phyloP scores from a whole-genome alignment of 2,888 invertebrate species.

The Isotomurus palustris region DNA sequence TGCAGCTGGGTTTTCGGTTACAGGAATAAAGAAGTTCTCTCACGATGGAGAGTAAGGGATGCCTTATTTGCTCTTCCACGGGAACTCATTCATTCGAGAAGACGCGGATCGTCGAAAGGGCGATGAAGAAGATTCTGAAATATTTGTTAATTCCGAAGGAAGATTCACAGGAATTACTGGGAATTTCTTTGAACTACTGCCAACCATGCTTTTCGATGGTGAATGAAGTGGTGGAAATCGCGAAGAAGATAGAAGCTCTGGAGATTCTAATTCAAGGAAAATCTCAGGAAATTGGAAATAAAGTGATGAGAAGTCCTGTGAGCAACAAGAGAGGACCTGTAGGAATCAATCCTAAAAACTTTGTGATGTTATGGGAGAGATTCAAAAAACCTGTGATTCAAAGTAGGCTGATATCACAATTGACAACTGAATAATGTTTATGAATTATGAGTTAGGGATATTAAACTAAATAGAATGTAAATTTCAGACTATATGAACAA shows the following conservation, averaged over 20 bases:
- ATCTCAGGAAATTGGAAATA: background rate
- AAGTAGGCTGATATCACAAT: background rate
- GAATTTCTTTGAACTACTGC: background rate
- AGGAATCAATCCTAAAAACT: background rate
- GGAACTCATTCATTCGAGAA: no score
- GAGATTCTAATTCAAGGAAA: background rate
- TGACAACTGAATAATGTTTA: no score
- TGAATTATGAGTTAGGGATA: no score
- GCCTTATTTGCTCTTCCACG: no score
- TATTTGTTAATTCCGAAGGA: background rate
- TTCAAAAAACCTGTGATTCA: background rate
- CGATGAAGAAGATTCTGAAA: background rate
- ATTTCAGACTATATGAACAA: no score
- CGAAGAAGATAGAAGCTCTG: background rate
- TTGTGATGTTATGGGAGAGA: background rate
- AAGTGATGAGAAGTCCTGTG: background rate
- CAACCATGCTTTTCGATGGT: background rate
- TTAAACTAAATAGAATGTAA: no score
- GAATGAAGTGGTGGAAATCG: background rate
- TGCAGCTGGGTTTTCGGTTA: no score
- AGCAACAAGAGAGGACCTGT: background rate
- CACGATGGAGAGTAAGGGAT: no score
- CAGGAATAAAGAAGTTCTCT: no score
- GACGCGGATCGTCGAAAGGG: no score
- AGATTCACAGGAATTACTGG: background rate